Percentiles rank a stretch among this genome's conserved stretches.
Evolutionary conservation across 2,113 vertebrate genomes (phyloP).

Genomic region (Tragulus kanchil): DNA sequence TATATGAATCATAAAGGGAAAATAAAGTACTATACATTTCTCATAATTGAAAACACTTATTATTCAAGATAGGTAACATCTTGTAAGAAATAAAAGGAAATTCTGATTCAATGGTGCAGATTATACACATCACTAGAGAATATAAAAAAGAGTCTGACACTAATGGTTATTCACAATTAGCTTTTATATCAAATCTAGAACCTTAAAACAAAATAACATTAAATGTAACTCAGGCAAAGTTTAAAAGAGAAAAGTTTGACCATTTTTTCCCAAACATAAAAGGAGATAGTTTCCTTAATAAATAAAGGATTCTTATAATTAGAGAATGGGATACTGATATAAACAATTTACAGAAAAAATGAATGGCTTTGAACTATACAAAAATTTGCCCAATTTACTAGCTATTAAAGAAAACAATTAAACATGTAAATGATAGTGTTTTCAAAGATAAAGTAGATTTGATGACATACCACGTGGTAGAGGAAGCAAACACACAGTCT

Average conservation of each 20-base stretch:
- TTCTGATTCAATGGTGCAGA: neutral
- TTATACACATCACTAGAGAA: neutral
- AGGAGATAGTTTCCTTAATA: neutral
- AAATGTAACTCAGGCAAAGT: neutral
- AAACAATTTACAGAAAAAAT: neutral
- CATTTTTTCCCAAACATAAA: neutral
- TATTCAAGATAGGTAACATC: neutral
- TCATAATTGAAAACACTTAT: neutral
- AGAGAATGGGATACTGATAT: neutral
- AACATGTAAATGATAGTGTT: neutral
- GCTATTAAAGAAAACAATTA: neutral
- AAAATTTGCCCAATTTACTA: neutral
- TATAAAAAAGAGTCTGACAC: neutral
- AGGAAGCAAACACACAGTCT: neutral
- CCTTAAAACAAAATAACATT: neutral
- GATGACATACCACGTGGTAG: fast-evolving
- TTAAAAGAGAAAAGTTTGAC: neutral
- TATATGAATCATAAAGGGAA: neutral
- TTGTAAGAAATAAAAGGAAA: neutral
- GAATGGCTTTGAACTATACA: neutral
- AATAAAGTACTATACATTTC: neutral
- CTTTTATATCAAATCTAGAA: neutral
- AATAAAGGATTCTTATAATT: neutral
- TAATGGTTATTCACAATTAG: neutral
- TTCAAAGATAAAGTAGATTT: neutral